phyloP scores from a whole-genome alignment of 2,797 vertebrate genomes.

The Anabacerthia variegaticeps region DNA sequence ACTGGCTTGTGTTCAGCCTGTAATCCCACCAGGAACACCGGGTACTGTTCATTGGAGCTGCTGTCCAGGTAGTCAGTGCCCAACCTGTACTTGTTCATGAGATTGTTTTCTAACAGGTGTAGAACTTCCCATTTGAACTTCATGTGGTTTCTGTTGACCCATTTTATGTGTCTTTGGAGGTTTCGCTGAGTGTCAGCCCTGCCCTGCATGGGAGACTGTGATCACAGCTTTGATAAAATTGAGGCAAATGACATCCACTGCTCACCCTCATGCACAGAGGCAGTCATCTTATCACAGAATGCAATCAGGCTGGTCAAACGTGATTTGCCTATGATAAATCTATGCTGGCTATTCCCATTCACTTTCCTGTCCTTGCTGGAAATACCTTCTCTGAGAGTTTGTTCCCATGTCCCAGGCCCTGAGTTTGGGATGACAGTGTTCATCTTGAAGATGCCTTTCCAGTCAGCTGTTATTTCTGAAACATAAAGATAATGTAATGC shows the following conservation, averaged over 20 bases:
- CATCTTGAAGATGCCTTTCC: not conserved
- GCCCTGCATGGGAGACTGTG: not conserved
- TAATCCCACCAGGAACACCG: not conserved
- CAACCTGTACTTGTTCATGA: not conserved
- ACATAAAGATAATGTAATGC: not conserved
- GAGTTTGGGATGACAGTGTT: not conserved
- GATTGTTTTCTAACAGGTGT: not conserved
- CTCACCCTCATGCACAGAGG: not conserved
- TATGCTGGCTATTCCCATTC: not conserved
- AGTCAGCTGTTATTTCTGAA: conserved; percentile 20
- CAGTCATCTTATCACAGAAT: not conserved
- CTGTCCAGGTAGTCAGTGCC: not conserved
- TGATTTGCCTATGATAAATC: not conserved
- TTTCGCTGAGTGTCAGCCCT: not conserved
- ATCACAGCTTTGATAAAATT: not conserved
- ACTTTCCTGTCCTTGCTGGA: not conserved
- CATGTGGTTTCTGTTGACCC: not conserved
- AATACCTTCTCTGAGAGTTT: not conserved
- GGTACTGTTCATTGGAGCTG: not conserved
- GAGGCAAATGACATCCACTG: not conserved
- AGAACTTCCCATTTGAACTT: not conserved
- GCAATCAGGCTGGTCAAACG: not conserved
- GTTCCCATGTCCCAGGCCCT: not conserved
- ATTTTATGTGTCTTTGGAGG: not conserved
- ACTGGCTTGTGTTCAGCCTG: not conserved